phyloP scores from a whole-genome alignment of 1,140 invertebrate genomes.

The Calliopsis andreniformis region DNA sequence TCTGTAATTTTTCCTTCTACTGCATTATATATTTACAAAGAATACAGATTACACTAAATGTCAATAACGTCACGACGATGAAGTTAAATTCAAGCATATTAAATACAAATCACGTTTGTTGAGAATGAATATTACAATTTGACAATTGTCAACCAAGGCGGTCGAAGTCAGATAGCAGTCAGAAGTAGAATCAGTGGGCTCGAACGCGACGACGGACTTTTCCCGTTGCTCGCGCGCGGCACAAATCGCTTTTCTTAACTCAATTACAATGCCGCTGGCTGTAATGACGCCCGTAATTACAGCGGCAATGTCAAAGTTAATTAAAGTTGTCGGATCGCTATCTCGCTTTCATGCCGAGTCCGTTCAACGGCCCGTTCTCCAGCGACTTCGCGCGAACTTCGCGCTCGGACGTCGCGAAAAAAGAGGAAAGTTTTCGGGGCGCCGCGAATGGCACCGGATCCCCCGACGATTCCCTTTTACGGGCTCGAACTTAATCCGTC shows the following conservation, averaged over 20 bases:
- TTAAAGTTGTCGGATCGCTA: constrained; percentile 69
- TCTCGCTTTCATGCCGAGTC: constrained; percentile 65
- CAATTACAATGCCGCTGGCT: constrained; percentile 66
- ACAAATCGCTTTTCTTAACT: constrained; percentile 69
- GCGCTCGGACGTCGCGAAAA: neutral
- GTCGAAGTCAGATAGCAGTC: neutral
- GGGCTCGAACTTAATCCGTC: neutral
- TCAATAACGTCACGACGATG: no score
- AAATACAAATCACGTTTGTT: no score
- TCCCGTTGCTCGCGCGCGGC: constrained; percentile 35
- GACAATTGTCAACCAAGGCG: neutral
- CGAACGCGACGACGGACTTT: constrained; percentile 40
- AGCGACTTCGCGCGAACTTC: constrained; percentile 39
- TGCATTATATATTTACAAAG: no score
- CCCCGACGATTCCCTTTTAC: constrained; percentile 28
- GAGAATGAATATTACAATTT: neutral
- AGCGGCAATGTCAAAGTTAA: constrained; percentile 69
- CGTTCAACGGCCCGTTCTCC: constrained; percentile 49
- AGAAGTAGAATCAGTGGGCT: constrained; percentile 20
- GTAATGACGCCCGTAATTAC: constrained; percentile 67
- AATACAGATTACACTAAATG: no score
- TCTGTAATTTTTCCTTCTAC: no score
- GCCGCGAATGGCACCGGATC: constrained; percentile 4
- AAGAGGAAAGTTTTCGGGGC: constrained; percentile 18
- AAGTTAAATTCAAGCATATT: no score